phyloP scores from a whole-genome alignment of 1,140 invertebrate genomes.

The Cotesia typhae region DNA sequence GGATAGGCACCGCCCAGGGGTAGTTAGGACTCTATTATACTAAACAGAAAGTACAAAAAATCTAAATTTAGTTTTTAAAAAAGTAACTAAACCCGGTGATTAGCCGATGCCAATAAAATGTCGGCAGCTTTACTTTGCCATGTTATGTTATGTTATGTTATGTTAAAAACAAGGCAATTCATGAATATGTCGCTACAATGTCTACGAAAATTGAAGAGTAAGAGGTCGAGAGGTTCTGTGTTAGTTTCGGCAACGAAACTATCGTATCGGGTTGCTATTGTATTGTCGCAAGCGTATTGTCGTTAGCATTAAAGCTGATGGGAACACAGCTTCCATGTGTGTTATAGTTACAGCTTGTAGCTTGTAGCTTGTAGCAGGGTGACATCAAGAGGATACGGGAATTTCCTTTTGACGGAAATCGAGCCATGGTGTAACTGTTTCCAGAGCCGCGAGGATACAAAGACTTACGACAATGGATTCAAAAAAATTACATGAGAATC shows the following conservation, averaged over 20 bases:
- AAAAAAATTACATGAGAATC: slow-evolving; percentile 36
- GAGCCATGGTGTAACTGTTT: too few relatives aligned
- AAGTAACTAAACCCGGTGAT: not conserved
- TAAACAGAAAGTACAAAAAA: not conserved
- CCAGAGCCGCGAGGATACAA: not conserved
- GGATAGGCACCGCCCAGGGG: slow-evolving; percentile 8
- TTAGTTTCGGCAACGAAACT: slow-evolving; percentile 45
- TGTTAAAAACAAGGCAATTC: not conserved
- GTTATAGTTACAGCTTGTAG: slow-evolving; percentile 28
- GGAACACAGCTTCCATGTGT: slow-evolving; percentile 30
- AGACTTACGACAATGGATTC: slow-evolving; percentile 14
- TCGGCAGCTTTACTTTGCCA: too few relatives aligned
- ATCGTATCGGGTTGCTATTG: slow-evolving; percentile 55
- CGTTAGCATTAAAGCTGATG: slow-evolving; percentile 41
- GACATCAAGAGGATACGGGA: slow-evolving; percentile 21
- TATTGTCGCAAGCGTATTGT: slow-evolving; percentile 44
- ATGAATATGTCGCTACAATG: not conserved
- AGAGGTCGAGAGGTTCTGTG: slow-evolving; percentile 12
- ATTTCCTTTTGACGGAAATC: slow-evolving; percentile 27
- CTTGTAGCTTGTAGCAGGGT: slow-evolving; percentile 1
- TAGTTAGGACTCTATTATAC: slow-evolving; percentile 35
- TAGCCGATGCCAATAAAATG: not conserved
- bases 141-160: too few relatives aligned
- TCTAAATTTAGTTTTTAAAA: not conserved
- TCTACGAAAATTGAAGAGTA: not conserved